These are phyloP conservation scores for Eupeodes latifasciatus DNA, from an alignment of 2,888 invertebrate species.

Conservation along the genomic window DNA sequence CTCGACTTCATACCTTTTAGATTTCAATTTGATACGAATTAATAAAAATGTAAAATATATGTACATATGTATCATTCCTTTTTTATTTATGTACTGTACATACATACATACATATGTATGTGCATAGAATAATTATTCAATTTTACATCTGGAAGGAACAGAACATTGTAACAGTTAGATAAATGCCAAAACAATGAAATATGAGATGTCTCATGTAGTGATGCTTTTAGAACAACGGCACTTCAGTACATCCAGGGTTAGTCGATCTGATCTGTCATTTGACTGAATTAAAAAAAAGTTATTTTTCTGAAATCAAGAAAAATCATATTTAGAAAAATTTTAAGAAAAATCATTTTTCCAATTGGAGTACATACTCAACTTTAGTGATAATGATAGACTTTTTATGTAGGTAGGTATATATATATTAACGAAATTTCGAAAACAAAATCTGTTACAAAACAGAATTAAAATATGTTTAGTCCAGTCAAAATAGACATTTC, in stretches of 20 bases:
- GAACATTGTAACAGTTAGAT: neutral
- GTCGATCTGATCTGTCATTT: too few relatives aligned
- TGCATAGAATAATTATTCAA: neutral
- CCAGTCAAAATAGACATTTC: too few relatives aligned
- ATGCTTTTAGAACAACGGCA: neutral
- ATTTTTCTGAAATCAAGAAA: too few relatives aligned
- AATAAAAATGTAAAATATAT: conserved; percentile 54
- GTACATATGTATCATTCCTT: neutral
- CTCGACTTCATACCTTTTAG: neutral
- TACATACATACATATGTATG: neutral
- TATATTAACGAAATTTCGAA: too few relatives aligned
- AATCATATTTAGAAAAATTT: too few relatives aligned
- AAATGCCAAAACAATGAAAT: conserved; percentile 62
- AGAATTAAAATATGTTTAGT: too few relatives aligned
- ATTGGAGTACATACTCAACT: too few relatives aligned
- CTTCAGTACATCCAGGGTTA: neutral
- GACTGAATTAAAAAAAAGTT: too few relatives aligned
- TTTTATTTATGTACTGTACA: neutral
- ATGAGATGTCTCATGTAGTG: conserved; percentile 7
- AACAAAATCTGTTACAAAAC: too few relatives aligned
- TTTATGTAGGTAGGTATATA: too few relatives aligned
- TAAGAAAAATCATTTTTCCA: too few relatives aligned
- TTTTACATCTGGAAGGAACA: neutral
- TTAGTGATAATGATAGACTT: too few relatives aligned
- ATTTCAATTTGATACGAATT: conserved; percentile 51